Conservation (phyloP, 1,140 invertebrate species). For the Drosophila parabipectinata region DNA sequence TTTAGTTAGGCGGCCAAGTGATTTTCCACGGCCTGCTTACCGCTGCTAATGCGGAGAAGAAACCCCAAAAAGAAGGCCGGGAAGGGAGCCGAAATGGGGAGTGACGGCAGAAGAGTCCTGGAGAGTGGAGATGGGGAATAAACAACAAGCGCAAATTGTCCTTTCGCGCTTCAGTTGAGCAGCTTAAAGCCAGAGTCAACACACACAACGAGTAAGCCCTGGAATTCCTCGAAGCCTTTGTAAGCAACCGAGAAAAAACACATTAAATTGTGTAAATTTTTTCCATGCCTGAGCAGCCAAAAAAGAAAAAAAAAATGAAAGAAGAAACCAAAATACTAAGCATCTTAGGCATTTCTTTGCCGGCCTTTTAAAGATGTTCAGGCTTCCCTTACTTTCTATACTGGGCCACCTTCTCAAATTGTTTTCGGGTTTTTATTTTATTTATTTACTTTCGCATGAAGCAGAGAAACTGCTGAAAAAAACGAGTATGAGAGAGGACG, state of each 20-base stretch:
- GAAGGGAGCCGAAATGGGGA: not conserved
- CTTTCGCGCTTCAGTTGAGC: slow-evolving; percentile 80
- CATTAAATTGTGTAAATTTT: slow-evolving; percentile 68
- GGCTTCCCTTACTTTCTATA: slow-evolving; percentile 4
- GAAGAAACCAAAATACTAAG: slow-evolving; percentile 46
- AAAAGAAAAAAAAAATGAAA: slow-evolving; percentile 25
- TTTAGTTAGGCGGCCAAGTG: slow-evolving; percentile 55
- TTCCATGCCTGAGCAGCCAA: slow-evolving; percentile 43
- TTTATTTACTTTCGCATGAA: slow-evolving; percentile 70
- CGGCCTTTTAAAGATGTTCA: slow-evolving; percentile 64
- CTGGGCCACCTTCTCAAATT: slow-evolving; percentile 57
- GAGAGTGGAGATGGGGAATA: slow-evolving; percentile 27
- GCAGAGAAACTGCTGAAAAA: slow-evolving; percentile 26
- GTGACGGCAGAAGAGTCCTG: not conserved
- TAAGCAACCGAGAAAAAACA: slow-evolving; percentile 44
- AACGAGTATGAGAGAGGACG: not conserved
- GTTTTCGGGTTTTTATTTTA: slow-evolving; percentile 76
- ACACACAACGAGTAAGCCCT: slow-evolving; percentile 40
- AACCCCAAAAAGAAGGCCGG: not conserved
- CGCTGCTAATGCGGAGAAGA: slow-evolving; percentile 55
- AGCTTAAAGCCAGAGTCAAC: slow-evolving; percentile 78
- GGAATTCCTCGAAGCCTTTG: slow-evolving; percentile 69
- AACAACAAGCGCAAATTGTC: slow-evolving; percentile 76
- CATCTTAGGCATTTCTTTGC: slow-evolving; percentile 67
- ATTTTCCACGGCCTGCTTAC: slow-evolving; percentile 45